These are phyloP conservation scores for Eudemis profundana DNA, from an alignment of 2,888 invertebrate species.

Conservation along the genomic window DNA sequence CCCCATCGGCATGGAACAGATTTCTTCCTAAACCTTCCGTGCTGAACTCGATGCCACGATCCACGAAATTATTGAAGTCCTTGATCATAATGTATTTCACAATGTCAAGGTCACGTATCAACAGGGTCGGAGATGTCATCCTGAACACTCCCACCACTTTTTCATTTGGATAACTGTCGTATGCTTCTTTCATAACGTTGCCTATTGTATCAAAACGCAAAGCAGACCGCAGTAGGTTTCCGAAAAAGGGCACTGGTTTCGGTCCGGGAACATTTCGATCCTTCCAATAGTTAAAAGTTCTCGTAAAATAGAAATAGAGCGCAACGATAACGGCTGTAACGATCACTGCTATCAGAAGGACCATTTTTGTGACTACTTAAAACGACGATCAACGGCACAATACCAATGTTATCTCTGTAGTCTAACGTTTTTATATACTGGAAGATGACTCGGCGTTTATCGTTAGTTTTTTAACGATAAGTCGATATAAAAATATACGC, in stretches of 20 bases:
- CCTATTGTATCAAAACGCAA: not conserved
- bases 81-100: slow-evolving; percentile 47
- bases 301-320: slow-evolving; percentile 2
- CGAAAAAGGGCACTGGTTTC: not conserved
- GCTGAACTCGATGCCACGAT: slow-evolving; percentile 29
- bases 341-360: too few species aligned
- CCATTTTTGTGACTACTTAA: too few species aligned
- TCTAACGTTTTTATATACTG: too few species aligned
- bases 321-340: too few species aligned
- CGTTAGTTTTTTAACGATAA: too few species aligned
- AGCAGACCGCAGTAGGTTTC: not conserved
- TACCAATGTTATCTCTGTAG: too few species aligned
- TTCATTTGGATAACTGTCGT: not conserved
- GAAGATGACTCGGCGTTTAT: too few species aligned
- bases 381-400: too few species aligned
- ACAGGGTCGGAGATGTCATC: slow-evolving; percentile 34
- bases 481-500: too few species aligned
- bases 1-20: slow-evolving; percentile 23
- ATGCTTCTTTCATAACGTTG: not conserved
- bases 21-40: slow-evolving; percentile 34
- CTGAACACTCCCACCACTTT: slow-evolving; percentile 45
- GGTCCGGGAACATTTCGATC: slow-evolving; percentile 1
- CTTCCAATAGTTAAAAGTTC: slow-evolving; percentile 1
- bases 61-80: slow-evolving; percentile 44
- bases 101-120: slow-evolving; percentile 45